These are phyloP conservation scores for Tetranychus piercei DNA, from an alignment of 2,888 invertebrate species.

Conservation along the genomic window DNA sequence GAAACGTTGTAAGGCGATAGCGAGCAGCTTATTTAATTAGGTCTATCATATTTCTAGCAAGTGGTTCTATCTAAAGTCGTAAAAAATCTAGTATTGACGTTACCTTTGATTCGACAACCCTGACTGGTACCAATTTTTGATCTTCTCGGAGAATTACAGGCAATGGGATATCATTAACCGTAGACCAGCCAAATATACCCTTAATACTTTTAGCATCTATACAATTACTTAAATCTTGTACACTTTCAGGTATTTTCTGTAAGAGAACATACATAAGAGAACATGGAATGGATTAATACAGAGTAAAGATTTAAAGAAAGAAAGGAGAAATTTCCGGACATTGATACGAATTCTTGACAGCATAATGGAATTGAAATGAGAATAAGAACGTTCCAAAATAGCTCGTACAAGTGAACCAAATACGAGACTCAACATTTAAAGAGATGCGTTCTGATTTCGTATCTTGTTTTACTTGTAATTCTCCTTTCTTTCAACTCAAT, in stretches of 20 bases:
- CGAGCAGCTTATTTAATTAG: too few relatives aligned
- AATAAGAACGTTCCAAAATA: too few relatives aligned
- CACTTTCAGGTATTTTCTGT: constrained; percentile 12
- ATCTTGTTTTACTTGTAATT: neutral
- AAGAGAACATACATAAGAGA: neutral
- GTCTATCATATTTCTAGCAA: too few relatives aligned
- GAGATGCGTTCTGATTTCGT: too few relatives aligned
- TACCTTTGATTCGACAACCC: constrained; percentile 77
- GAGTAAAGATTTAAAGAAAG: neutral
- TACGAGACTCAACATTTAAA: too few relatives aligned
- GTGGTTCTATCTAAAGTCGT: too few relatives aligned
- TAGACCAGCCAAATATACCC: constrained; percentile 68
- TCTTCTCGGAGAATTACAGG: constrained; percentile 67
- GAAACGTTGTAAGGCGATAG: too few relatives aligned
- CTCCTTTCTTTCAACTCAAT: neutral
- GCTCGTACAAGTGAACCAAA: too few relatives aligned
- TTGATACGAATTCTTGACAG: too few relatives aligned
- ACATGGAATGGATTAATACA: neutral
- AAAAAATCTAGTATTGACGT: constrained; percentile 6
- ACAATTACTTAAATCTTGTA: constrained; percentile 17
- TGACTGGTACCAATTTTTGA: constrained; percentile 76
- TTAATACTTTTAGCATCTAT: constrained; percentile 35
- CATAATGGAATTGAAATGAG: too few relatives aligned
- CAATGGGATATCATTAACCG: constrained; percentile 49
- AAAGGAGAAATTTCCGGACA: neutral